A percentile compares a stretch with the other conserved stretches of the same genome.
Conservation (phyloP, 2,888 invertebrate genomes). For the Aleiodes alternator region DNA sequence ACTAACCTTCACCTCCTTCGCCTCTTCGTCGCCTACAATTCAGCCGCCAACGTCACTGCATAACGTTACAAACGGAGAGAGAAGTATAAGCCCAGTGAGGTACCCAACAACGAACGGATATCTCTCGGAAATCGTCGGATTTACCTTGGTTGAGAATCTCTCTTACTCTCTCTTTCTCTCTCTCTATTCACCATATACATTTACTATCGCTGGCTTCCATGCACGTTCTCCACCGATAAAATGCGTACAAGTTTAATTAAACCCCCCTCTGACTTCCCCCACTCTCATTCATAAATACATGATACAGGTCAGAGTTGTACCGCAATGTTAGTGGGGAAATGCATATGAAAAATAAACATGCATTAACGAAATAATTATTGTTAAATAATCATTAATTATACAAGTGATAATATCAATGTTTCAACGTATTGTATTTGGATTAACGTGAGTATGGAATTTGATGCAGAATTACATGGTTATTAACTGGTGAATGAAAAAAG, state of each 20-base stretch:
- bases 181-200: not conserved
- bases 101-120: constrained; percentile 1
- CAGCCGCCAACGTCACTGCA: constrained; percentile 22
- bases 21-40: not conserved
- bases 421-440: too few species aligned
- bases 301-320: constrained; percentile 11
- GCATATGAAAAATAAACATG: not conserved
- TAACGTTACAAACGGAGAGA: constrained; percentile 10
- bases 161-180: too few species aligned
- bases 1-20: constrained; percentile 10
- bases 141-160: constrained; percentile 2
- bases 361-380: too few species aligned
- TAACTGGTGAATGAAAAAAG: not conserved
- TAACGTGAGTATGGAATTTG: not conserved
- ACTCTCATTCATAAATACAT: not conserved
- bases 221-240: constrained; percentile 37
- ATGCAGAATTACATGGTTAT: not conserved
- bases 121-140: constrained; percentile 26
- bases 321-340: not conserved
- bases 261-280: constrained; percentile 48
- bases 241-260: constrained; percentile 66
- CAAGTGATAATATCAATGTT: too few species aligned
- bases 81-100: not conserved
- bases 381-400: too few species aligned
- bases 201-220: constrained; percentile 5